These are phyloP conservation scores for Apodemia hepburni DNA, from an alignment of 2,888 invertebrate genomes.

Conservation along the genomic window DNA sequence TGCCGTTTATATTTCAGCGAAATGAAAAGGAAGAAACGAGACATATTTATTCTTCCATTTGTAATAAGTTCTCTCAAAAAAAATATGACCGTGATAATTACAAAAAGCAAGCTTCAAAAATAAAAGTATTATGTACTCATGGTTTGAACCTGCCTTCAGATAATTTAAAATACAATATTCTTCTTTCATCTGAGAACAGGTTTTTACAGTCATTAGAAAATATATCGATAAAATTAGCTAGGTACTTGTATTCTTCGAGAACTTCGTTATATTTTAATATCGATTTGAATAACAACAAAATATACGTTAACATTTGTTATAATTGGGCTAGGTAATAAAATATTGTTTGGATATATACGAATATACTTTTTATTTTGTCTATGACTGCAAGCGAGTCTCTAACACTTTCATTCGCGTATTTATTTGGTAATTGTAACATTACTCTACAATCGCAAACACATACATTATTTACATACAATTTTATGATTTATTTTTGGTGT, in stretches of 20 bases:
- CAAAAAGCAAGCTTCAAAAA: not conserved
- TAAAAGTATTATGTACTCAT: not conserved
- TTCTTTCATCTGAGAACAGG: too few species aligned
- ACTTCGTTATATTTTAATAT: not conserved
- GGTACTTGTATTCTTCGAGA: not conserved
- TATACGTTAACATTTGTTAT: not conserved
- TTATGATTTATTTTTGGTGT: slow-evolving; percentile 13
- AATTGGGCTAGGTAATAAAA: not conserved
- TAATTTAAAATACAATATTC: too few species aligned
- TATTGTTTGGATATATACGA: not conserved
- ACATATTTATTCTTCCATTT: too few species aligned
- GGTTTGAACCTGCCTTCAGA: too few species aligned
- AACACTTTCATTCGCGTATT: not conserved
- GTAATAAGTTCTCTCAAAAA: not conserved
- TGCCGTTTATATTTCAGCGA: too few species aligned
- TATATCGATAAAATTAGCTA: not conserved
- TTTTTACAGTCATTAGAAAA: not conserved
- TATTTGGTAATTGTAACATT: slow-evolving; percentile 3
- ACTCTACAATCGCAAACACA: slow-evolving; percentile 2
- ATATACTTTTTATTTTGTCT: not conserved
- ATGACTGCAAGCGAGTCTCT: not conserved
- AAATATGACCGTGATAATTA: not conserved
- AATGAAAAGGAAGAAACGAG: too few species aligned
- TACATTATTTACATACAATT: slow-evolving; percentile 10
- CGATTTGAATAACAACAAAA: not conserved